Base-by-base conservation (phyloP, 2,797 vertebrate genomes). In the Ibycter americanus region DNA sequence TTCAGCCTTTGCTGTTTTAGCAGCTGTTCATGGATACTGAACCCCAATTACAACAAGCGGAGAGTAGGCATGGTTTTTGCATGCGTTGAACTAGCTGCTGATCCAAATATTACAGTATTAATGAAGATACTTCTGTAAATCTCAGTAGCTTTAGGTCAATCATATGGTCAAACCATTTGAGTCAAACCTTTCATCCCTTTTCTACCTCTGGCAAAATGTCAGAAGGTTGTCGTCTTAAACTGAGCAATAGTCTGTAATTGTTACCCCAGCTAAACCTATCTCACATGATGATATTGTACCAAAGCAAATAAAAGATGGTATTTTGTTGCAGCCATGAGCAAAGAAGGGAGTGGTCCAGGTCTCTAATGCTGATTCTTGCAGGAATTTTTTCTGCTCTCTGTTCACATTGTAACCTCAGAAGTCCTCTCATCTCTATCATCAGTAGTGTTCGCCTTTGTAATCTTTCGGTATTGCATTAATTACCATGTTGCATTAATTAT, bases 101-200 rank as follows among this genome's bases (percentile, higher is more conserved):
- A 47, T 72, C 52, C 59, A 87, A 86, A 67, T 47, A 27, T 15
- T 56, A 22, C 40, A 12, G 51, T 54, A 40, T n/a, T 63, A 83
- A 90, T 81, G 55, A 85, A 87, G 93, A 26, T 42, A 83, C 51
- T 76, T 67, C 74, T 46, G 86, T 85, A 84, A 94, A 92, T 80
- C 71, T 91, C 81, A 63, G 62, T 70, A 71, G 76, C 56, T 92
- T 93, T 93, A 77, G 74, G 38, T 74, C 56, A 89, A 42, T 55
- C 19, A 5, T 44, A 22, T 18, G 38, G 73, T 89, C 81, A 93
- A 94, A 85, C 27, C 62, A 4, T 65, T 83, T 46, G 55, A 93
- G 54, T 31, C 63, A 89, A 87, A 83, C 19, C 40, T 90, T 92
- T 93, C 63, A 84, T 78, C 26, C 27, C 9, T 92, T 87, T 77